Evolutionary conservation across 1,140 invertebrate species (phyloP).

Genomic region (Hyposmocoma kahamanoa): DNA sequence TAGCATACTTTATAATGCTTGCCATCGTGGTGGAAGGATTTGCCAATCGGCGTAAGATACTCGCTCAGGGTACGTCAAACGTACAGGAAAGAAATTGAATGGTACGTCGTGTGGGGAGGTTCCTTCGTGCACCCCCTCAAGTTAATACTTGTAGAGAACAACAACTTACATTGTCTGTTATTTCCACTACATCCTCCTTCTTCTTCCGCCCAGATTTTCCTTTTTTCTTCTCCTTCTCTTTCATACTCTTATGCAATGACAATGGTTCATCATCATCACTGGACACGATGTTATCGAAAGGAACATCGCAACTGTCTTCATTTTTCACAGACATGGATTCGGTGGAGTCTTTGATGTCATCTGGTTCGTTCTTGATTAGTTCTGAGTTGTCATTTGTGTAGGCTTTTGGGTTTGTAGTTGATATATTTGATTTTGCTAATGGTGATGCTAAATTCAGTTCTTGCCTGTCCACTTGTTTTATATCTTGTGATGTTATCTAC

Average conservation of each 20-base stretch:
- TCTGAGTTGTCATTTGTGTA: too few relatives aligned
- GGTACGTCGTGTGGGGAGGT: too few relatives aligned
- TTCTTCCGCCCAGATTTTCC: constrained; percentile 12
- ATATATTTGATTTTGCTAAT: too few relatives aligned
- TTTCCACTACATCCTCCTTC: constrained; percentile 12
- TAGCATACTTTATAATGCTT: too few relatives aligned
- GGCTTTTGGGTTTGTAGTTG: too few relatives aligned
- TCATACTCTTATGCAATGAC: constrained; percentile 8
- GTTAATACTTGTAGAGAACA: too few relatives aligned
- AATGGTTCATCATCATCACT: constrained; percentile 16
- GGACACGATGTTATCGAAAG: not conserved
- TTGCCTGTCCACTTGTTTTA: constrained; percentile 18
- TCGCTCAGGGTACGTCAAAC: too few relatives aligned
- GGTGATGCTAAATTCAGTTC: constrained; percentile 13
- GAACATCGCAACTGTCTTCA: not conserved
- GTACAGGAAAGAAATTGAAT: too few relatives aligned
- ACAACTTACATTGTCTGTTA: too few relatives aligned
- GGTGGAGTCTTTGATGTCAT: not conserved
- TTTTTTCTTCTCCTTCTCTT: constrained; percentile 24
- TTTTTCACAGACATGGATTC: constrained; percentile 4
- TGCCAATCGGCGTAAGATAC: too few relatives aligned
- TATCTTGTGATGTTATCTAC: constrained; percentile 19
- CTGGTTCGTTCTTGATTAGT: not conserved
- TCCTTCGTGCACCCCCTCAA: too few relatives aligned
- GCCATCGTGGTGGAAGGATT: too few relatives aligned